Percentiles rank a stretch among this genome's conserved stretches.
Conservation (phyloP, 2,888 invertebrate species). For the Amphipyra tragopoginis region DNA sequence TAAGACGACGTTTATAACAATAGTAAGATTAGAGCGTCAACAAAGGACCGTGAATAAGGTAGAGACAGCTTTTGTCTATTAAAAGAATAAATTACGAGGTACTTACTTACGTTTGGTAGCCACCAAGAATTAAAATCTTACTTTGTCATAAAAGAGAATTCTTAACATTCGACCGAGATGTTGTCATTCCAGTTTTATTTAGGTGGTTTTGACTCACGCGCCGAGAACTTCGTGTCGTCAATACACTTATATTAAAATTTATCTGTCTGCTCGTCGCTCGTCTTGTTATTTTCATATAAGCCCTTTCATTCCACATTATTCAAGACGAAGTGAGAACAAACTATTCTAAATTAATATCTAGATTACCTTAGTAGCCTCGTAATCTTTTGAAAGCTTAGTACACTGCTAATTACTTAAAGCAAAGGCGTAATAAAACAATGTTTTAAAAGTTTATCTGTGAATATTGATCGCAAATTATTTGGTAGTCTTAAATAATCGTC, state of each 20-base stretch:
- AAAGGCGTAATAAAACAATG: not conserved
- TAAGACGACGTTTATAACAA: slow-evolving; percentile 46
- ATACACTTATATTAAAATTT: slow-evolving; percentile 38
- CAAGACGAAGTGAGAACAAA: not conserved
- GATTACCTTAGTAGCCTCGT: too few relatives aligned
- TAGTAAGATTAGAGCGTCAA: slow-evolving; percentile 51
- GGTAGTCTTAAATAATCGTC: not conserved
- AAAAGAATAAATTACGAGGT: slow-evolving; percentile 38
- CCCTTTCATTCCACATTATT: slow-evolving; percentile 21
- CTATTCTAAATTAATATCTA: too few relatives aligned
- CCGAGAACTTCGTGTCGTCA: slow-evolving; percentile 44
- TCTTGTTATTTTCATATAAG: slow-evolving; percentile 30
- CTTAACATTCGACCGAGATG: slow-evolving; percentile 29
- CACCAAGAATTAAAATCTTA: slow-evolving; percentile 21
- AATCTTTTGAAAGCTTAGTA: too few relatives aligned
- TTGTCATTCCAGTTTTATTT: slow-evolving; percentile 46
- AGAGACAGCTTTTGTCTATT: slow-evolving; percentile 48
- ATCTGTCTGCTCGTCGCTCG: slow-evolving; percentile 24
- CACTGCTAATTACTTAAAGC: not conserved
- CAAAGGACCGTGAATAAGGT: slow-evolving; percentile 36
- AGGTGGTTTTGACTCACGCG: slow-evolving; percentile 49
- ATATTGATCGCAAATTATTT: not conserved
- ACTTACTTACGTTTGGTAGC: slow-evolving; percentile 10
- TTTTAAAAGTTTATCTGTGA: too few relatives aligned
- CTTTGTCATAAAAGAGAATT: slow-evolving; percentile 26